Base-by-base conservation (phyloP, 2,113 vertebrate genomes). In the Puntigrus tetrazona region DNA sequence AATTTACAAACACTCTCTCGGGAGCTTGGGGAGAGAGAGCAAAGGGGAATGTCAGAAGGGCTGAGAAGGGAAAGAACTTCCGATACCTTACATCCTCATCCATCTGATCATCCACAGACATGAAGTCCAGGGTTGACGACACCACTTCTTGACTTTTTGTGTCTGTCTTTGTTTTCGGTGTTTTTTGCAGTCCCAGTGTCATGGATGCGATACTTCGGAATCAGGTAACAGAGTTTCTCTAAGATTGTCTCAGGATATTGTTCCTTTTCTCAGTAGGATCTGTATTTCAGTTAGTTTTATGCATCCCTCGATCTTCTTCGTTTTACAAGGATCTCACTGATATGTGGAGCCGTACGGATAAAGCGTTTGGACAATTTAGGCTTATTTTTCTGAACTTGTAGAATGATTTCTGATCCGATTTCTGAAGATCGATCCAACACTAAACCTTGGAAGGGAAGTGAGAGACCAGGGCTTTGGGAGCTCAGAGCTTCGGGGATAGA, bases 41-140 rank as follows among this genome's bases (percentile, higher is more conserved):
- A 87, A 87, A 89, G 86, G 87, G 92, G 91, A 76, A 93, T 90
- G 77, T 90, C 89, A 84, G 88, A 86, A 78, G 90, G 89, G 86
- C 89, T 87, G 78, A 87, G 87, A 41, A 72, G 88, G 45, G 89
- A 85, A 85, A 88, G 86, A 72, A 90, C 82, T 78, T 87, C 45
- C n/a, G 34, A 83, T 81, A 55, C 41, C 72, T 47, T 78, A 72
- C 43, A 79, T 36, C 70, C 83, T 55, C 6, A 16, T 82, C 85
- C 57, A 82, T 84, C 75, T 79, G 50, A 78, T 78, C 87, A 83
- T 81, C 80, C 79, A 78, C 84, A 43, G 88, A 92, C 86, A 89
- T 87, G 85, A 89, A 86, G 90, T 88, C 89, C 90, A 86, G 90
- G 91, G 90, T 90, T 85, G 87, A 90, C 88, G 82, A 6, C 78